Conservation (phyloP, 2,797 vertebrate species). For the Neoniphon sammara region DNA sequence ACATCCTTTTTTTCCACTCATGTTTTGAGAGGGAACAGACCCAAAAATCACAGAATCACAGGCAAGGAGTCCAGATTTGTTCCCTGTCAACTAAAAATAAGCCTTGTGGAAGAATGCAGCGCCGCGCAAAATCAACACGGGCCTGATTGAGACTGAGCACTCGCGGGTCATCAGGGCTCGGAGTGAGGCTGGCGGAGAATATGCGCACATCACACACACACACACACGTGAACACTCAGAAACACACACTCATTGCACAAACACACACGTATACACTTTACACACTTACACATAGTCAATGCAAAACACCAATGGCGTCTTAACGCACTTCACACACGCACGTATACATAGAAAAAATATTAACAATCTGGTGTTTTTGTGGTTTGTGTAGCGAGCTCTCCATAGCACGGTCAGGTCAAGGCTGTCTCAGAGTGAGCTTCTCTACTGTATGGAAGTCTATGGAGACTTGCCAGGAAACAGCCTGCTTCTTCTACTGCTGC, state of each 20-base stretch:
- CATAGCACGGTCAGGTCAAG: not conserved
- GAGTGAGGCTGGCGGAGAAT: slow-evolving; percentile 36
- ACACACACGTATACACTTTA: slow-evolving; percentile 11
- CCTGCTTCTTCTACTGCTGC: slow-evolving; percentile 32
- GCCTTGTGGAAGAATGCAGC: slow-evolving; percentile 64
- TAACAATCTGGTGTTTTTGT: not conserved
- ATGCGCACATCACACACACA: slow-evolving; percentile 47
- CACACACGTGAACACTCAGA: slow-evolving; percentile 34
- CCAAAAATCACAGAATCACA: slow-evolving; percentile 82
- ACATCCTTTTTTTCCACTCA: slow-evolving; percentile 69
- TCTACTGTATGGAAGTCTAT: slow-evolving; percentile 32
- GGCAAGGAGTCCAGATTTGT: slow-evolving; percentile 76
- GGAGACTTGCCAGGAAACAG: slow-evolving; percentile 49
- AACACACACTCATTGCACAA: not conserved
- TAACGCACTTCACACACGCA: slow-evolving; percentile 1
- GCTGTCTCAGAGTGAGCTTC: slow-evolving; percentile 4
- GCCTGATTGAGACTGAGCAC: slow-evolving; percentile 65
- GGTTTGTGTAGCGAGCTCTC: not conserved
- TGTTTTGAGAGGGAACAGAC: slow-evolving; percentile 78
- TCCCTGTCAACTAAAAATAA: slow-evolving; percentile 79
- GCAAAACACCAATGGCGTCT: slow-evolving; percentile 6
- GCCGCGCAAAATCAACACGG: slow-evolving; percentile 60
- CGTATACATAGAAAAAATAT: slow-evolving; percentile 6
- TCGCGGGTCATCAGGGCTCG: slow-evolving; percentile 60
- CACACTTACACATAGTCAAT: slow-evolving; percentile 31